These are phyloP conservation scores for Riparia riparia DNA, from an alignment of 2,113 vertebrate species.

Conservation along the genomic window DNA sequence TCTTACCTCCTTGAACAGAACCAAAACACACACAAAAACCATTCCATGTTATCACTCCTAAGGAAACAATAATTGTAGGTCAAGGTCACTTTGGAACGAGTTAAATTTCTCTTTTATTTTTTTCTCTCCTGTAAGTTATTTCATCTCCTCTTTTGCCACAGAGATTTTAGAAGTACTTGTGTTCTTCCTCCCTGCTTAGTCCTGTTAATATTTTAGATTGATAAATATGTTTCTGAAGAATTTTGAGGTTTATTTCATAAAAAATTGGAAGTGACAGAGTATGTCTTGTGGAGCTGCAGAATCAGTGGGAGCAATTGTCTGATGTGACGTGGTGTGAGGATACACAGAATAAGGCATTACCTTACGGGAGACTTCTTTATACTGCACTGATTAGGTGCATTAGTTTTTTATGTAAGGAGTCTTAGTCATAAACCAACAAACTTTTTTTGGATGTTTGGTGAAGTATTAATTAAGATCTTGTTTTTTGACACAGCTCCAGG, in stretches of 20 bases:
- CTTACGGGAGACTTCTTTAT: not conserved
- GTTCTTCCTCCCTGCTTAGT: not conserved
- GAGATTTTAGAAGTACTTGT: not conserved
- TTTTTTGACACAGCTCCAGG: not conserved
- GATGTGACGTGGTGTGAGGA: not conserved
- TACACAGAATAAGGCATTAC: not conserved
- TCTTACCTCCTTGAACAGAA: constrained; percentile 34
- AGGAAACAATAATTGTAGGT: constrained; percentile 1
- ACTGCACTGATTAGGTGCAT: not conserved
- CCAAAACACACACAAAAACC: constrained; percentile 13
- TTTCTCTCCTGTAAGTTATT: not conserved
- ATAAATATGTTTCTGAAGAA: not conserved
- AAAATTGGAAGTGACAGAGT: not conserved
- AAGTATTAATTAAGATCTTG: not conserved
- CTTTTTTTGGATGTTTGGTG: not conserved
- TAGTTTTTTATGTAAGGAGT: not conserved
- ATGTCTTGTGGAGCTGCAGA: not conserved
- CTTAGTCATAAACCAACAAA: not conserved
- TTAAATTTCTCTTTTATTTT: not conserved
- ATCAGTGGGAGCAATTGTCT: not conserved
- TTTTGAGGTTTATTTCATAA: not conserved
- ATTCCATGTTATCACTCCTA: not conserved
- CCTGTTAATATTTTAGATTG: not conserved
- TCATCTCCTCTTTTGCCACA: not conserved
- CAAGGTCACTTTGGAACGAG: constrained; percentile 17